phyloP scores from a whole-genome alignment of 2,113 vertebrate genomes.

The Heterotis niloticus region DNA sequence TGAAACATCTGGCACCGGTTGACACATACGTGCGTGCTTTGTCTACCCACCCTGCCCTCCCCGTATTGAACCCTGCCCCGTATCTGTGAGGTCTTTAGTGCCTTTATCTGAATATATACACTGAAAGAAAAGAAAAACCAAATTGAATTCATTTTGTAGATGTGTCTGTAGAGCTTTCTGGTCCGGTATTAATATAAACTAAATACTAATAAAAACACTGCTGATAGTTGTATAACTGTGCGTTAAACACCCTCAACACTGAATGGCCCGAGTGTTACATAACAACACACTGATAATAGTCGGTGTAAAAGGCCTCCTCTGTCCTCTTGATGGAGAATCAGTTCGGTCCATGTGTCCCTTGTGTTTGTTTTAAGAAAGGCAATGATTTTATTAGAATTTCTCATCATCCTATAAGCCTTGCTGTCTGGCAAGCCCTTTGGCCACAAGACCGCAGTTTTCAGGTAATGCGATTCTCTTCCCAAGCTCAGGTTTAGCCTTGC shows the following conservation, averaged over 20 bases:
- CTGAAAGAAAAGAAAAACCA: no score
- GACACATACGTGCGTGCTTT: no score
- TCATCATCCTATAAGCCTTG: neutral
- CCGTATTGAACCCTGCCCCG: no score
- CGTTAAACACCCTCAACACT: neutral
- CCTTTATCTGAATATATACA: no score
- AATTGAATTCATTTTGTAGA: no score
- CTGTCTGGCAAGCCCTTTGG: neutral
- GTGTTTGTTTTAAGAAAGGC: neutral
- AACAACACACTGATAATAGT: conserved; percentile 18
- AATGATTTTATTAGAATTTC: no score
- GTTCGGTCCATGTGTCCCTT: neutral
- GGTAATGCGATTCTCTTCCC: neutral
- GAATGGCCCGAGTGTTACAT: conserved; percentile 4
- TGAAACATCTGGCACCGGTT: no score
- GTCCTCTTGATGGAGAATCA: neutral
- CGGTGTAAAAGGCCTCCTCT: neutral
- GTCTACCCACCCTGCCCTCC: no score
- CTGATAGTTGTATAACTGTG: conserved; percentile 14
- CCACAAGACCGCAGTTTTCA: neutral
- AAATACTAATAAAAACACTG: neutral
- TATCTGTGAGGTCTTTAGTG: no score
- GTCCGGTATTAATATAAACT: neutral
- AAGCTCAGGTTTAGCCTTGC: neutral
- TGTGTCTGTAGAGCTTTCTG: neutral